These are phyloP conservation scores for Hirundo rustica DNA, from an alignment of 2,797 vertebrate genomes.

Conservation along the genomic window DNA sequence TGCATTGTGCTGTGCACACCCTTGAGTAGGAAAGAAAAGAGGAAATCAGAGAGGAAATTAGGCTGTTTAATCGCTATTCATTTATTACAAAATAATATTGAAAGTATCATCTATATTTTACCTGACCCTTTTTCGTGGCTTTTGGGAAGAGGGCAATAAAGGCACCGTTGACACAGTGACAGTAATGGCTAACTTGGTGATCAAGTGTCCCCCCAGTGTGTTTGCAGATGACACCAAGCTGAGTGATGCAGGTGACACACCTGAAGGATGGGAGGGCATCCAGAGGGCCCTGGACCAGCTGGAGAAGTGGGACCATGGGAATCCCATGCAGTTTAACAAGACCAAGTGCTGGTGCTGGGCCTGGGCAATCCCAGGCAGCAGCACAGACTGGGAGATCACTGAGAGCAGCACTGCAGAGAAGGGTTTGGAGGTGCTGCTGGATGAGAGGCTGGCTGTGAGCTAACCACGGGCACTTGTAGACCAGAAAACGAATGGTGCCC, in stretches of 20 bases:
- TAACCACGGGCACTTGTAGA: not conserved
- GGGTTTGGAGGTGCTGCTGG: not conserved
- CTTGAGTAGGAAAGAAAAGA: not conserved
- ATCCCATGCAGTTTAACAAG: not conserved
- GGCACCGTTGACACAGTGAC: not conserved
- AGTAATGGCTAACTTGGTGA: not conserved
- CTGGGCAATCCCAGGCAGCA: not conserved
- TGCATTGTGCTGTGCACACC: not conserved
- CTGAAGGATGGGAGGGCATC: not conserved
- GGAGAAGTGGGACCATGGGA: not conserved
- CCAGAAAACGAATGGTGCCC: not conserved
- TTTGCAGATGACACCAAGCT: not conserved
- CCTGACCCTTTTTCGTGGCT: not conserved
- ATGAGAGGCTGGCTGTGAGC: not conserved
- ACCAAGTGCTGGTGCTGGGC: not conserved
- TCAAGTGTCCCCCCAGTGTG: not conserved
- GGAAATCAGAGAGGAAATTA: not conserved
- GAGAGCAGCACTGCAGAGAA: not conserved
- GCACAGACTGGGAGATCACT: not conserved
- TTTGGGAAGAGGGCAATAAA: not conserved
- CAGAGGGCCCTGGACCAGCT: not conserved
- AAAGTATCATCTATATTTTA: not conserved
- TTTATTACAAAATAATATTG: not conserved
- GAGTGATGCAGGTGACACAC: not conserved
- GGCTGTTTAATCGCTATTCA: not conserved